A percentile compares a stretch with the other conserved stretches of the same genome.
Conservation (phyloP, 2,888 invertebrate species). For the Hemithea aestivaria region DNA sequence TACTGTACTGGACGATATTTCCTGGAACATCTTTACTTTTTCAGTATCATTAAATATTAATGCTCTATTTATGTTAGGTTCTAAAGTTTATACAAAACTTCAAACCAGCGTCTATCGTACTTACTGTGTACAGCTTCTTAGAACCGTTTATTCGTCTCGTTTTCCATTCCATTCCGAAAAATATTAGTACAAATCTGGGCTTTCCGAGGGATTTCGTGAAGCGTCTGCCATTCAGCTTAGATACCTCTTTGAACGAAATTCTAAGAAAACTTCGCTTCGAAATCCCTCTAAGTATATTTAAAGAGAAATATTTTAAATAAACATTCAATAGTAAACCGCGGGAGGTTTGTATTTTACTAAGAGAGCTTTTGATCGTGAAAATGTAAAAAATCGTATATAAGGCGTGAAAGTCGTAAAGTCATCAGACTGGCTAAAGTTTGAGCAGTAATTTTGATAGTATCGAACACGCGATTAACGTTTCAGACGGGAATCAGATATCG, state of each 20-base stretch:
- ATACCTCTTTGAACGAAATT: slow-evolving; percentile 25
- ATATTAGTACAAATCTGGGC: slow-evolving; percentile 28
- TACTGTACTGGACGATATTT: slow-evolving; percentile 12
- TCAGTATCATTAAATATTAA: slow-evolving; percentile 1
- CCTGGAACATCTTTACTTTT: slow-evolving; percentile 3
- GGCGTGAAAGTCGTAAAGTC: slow-evolving; percentile 10
- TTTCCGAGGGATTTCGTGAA: slow-evolving; percentile 28
- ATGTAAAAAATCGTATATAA: too few species aligned
- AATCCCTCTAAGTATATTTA: slow-evolving; percentile 12
- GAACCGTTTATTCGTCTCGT: slow-evolving; percentile 14
- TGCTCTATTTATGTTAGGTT: too few species aligned
- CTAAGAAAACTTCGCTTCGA: slow-evolving; percentile 20
- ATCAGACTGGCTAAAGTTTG: slow-evolving; percentile 14
- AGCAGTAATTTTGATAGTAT: slow-evolving; percentile 25
- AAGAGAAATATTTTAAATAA: slow-evolving; percentile 19
- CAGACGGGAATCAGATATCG: slow-evolving; percentile 40
- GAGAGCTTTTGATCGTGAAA: slow-evolving; percentile 11
- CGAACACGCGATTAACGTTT: slow-evolving; percentile 35
- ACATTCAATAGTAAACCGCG: slow-evolving; percentile 12
- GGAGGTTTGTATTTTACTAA: slow-evolving; percentile 14
- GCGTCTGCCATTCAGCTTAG: slow-evolving; percentile 20
- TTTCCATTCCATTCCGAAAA: slow-evolving; percentile 30
- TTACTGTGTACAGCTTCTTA: slow-evolving; percentile 10
- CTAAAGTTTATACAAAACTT: too few species aligned
- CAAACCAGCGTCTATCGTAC: slow-evolving; percentile 4